Evolutionary conservation across 2,113 vertebrate genomes (phyloP).

Genomic region (Nibea coibor): DNA sequence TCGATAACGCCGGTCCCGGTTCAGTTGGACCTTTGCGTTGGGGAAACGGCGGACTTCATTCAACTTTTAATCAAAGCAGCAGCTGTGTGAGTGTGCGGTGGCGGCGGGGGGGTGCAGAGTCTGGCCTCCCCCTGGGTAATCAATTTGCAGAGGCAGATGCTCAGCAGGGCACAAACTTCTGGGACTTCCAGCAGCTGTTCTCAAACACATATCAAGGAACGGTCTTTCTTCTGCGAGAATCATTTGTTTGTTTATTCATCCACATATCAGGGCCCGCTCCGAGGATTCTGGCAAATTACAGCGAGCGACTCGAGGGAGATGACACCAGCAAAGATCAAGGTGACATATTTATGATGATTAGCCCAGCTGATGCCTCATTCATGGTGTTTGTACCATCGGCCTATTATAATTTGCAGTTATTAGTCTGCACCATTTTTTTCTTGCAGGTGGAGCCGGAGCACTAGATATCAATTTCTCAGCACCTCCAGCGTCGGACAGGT

Average conservation of each 20-base stretch:
- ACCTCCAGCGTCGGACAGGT: conserved; percentile 51
- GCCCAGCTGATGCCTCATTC: not conserved
- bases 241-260: conserved; percentile 1
- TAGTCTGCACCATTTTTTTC: not conserved
- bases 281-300: not conserved
- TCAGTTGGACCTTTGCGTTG: conserved; percentile 11
- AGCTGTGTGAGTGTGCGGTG: conserved; percentile 72
- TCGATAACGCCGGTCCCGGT: not conserved
- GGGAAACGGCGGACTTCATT: conserved; percentile 39
- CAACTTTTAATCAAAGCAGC: conserved; percentile 79
- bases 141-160: conserved; percentile 80
- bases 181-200: conserved; percentile 74
- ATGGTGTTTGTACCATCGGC: not conserved
- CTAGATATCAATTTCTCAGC: conserved; percentile 37
- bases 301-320: not conserved
- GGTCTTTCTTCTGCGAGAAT: conserved; percentile 7
- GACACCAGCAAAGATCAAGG: conserved; percentile 2
- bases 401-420: conserved; percentile 4
- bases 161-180: conserved; percentile 67
- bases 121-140: conserved; percentile 78
- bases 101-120: conserved; percentile 44
- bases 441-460: conserved; percentile 6
- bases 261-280: not conserved
- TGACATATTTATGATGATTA: conserved; percentile 2
- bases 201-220: conserved; percentile 59